Evolutionary conservation across 2,888 invertebrate species (phyloP), one percentile per base, ranked within the genome.

Genomic region (Germaria angustata): DNA sequence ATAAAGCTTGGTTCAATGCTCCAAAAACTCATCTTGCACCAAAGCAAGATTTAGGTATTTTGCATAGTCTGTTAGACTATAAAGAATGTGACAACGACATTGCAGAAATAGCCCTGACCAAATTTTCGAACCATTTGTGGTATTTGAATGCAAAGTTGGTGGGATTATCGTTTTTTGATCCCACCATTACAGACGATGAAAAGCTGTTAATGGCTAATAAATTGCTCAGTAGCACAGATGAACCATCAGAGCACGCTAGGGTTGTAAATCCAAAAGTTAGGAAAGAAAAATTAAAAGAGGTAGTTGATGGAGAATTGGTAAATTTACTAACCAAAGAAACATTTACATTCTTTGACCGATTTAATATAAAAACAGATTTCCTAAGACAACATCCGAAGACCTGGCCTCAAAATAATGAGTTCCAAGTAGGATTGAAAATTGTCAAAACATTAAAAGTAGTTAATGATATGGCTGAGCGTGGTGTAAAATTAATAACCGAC

Each of bases 191-290:
- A 66, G 53, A 53, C 39, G 68, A 53, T 68, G 68, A 68, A 41
- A 68, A 53, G 53, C 39, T 68, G 20, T 53, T 53, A 68, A 68
- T 68, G 68, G 68, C 68, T 28, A 68, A 68, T 68, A 68, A 68
- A 53, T 68, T 53, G 34, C 32, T 39, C 28, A 28, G 28, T 20
- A 28, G 36, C 20, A 59, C 15, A 59, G 49, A 49, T 49, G 49
- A 49, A 53, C 53, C 32, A 53, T 53, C 53, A 53, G 53, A 53
- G 53, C 53, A 53, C 28, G 28, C 28, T 28, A 5, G 9, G 34
- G 46, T 46, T 46, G 46, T 46, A 46, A 49, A 8, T 11, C 46
- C 22, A 55, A 51, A 51, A 24, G 34, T 59, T 15, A 32, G 24
- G 20, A 36, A 65, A 65, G 44, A 65, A 65, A 65, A 65, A 41